Evolutionary conservation across 2,888 invertebrate genomes (phyloP).

Genomic region (Heteromurus nitidus): DNA sequence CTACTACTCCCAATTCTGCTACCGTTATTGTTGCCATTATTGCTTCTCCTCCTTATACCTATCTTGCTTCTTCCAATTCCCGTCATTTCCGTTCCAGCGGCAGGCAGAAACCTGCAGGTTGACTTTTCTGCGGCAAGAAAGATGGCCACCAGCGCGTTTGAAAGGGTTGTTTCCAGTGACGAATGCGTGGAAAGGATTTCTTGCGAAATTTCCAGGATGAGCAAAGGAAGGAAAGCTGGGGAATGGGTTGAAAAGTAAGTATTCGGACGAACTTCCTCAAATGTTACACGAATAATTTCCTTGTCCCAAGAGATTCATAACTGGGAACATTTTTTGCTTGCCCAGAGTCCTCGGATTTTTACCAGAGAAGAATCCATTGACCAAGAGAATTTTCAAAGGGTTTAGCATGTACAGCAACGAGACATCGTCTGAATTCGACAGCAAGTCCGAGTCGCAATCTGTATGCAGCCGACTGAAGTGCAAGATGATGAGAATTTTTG

Average conservation of each 20-base stretch:
- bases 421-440: background rate
- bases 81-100: constrained; percentile 32
- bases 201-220: constrained; percentile 60
- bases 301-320: background rate
- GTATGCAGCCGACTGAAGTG: constrained; percentile 28
- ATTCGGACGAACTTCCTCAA: too few species aligned
- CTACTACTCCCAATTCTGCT: constrained; percentile 41
- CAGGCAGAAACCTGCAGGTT: constrained; percentile 8
- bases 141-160: constrained; percentile 38
- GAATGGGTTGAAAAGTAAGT: constrained; percentile 63
- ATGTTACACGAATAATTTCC: background rate
- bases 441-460: background rate
- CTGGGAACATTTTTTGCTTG: background rate
- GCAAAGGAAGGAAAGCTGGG: constrained; percentile 40
- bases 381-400: constrained; percentile 51
- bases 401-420: background rate
- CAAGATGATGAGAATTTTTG: constrained; percentile 50
- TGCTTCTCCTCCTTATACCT: constrained; percentile 32
- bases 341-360: constrained; percentile 35
- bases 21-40: constrained; percentile 29
- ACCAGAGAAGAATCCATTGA: constrained; percentile 44
- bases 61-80: constrained; percentile 57
- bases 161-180: constrained; percentile 45
- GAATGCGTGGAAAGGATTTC: constrained; percentile 66
- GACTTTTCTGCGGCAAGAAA: constrained; percentile 27